phyloP scores from a whole-genome alignment of 2,888 invertebrate species.

The Polyploca ridens region DNA sequence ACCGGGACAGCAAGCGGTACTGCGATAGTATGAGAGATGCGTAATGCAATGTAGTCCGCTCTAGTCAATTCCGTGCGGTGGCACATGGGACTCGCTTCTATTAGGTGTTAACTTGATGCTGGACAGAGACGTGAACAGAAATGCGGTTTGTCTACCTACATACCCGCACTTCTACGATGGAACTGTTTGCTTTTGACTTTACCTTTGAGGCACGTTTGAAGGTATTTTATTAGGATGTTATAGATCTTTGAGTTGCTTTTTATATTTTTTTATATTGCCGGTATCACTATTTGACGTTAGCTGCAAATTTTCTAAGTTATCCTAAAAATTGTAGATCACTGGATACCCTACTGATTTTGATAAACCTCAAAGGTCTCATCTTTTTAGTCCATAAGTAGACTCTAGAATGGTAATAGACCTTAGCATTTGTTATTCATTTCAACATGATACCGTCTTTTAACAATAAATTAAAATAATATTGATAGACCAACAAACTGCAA shows the following conservation, averaged over 20 bases:
- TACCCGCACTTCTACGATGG: conserved; percentile 38
- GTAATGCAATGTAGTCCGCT: conserved; percentile 53
- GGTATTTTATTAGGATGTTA: background rate
- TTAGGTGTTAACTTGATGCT: conserved; percentile 48
- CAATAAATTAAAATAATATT: too few relatives aligned
- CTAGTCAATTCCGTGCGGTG: conserved; percentile 54
- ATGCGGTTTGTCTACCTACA: conserved; percentile 43
- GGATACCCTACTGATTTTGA: too few relatives aligned
- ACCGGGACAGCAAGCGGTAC: background rate
- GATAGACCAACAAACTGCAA: too few relatives aligned
- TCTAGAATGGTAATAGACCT: too few relatives aligned
- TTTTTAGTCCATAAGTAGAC: too few relatives aligned
- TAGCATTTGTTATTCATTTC: too few relatives aligned
- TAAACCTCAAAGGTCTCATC: too few relatives aligned
- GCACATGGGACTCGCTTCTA: conserved; percentile 26
- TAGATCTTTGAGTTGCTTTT: background rate
- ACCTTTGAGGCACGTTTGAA: conserved; percentile 2
- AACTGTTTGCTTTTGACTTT: conserved; percentile 25
- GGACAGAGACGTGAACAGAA: conserved; percentile 34
- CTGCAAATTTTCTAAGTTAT: too few relatives aligned
- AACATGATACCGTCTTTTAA: too few relatives aligned
- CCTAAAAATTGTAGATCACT: too few relatives aligned
- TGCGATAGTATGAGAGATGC: conserved; percentile 24
- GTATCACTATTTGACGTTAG: too few relatives aligned
- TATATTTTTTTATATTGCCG: too few relatives aligned